Evolutionary conservation across 1,140 invertebrate species (phyloP).

Genomic region (Drosophila sucinea): DNA sequence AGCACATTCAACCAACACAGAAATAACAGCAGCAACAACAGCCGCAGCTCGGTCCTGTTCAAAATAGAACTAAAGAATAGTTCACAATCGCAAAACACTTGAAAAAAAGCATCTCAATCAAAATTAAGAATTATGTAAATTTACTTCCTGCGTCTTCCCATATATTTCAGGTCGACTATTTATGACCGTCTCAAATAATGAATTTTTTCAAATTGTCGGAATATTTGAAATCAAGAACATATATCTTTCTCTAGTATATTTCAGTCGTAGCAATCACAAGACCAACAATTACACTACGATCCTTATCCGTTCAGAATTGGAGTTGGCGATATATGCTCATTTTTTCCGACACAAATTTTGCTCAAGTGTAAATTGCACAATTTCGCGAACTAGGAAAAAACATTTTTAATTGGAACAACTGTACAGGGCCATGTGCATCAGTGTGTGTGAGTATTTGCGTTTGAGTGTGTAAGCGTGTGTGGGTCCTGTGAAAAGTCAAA

Average conservation of each 20-base stretch:
- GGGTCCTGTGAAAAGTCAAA: background rate
- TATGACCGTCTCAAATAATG: too few relatives aligned
- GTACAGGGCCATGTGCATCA: conserved; percentile 50
- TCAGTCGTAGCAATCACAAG: too few relatives aligned
- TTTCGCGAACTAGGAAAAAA: conserved; percentile 75
- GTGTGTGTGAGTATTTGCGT: conserved; percentile 16
- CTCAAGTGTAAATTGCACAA: background rate
- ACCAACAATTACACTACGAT: background rate
- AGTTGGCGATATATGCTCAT: background rate
- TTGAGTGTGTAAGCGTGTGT: conserved; percentile 25
- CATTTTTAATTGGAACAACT: conserved; percentile 81
- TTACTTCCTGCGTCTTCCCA: too few relatives aligned
- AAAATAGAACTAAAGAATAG: conserved; percentile 68
- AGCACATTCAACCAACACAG: conserved; percentile 47
- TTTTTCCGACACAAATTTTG: background rate
- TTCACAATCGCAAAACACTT: conserved; percentile 25
- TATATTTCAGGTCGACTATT: too few relatives aligned
- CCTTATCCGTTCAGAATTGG: background rate
- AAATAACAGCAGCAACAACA: conserved; percentile 35
- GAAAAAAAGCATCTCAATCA: background rate
- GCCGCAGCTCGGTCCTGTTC: conserved; percentile 20
- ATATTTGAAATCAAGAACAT: too few relatives aligned
- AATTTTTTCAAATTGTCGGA: too few relatives aligned
- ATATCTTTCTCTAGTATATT: too few relatives aligned
- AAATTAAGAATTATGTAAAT: background rate